These are phyloP conservation scores for Drosophila limbata DNA, from an alignment of 2,888 invertebrate genomes.

Conservation along the genomic window DNA sequence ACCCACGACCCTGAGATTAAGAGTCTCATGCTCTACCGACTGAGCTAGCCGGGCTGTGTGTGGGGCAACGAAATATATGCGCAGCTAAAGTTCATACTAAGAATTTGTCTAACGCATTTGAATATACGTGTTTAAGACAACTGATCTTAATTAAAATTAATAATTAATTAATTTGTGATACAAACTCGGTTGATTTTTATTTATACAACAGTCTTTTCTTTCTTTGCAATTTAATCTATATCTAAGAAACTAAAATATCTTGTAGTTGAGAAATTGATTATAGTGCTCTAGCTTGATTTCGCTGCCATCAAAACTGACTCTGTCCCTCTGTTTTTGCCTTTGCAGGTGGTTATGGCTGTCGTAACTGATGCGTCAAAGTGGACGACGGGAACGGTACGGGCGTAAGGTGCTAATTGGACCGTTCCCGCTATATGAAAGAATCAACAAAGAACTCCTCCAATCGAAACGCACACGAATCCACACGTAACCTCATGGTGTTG, in stretches of 20 bases:
- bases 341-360: constrained; percentile 37
- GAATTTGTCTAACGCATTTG: background rate
- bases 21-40: constrained; percentile 81
- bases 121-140: no score
- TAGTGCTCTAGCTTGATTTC: no score
- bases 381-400: constrained; percentile 29
- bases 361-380: constrained; percentile 16
- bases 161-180: no score
- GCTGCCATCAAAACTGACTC: background rate
- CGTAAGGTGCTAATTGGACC: constrained; percentile 40
- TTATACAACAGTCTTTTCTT: no score
- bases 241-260: no score
- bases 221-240: no score
- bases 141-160: no score
- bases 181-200: no score
- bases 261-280: no score
- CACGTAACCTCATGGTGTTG: constrained; percentile 81
- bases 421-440: constrained; percentile 12
- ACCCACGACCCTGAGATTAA: constrained; percentile 79
- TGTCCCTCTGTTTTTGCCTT: background rate
- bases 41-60: constrained; percentile 72
- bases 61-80: background rate
- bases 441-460: constrained; percentile 6
- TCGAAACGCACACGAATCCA: constrained; percentile 25
- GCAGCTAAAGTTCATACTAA: background rate